Conservation (phyloP, 2,113 vertebrate genomes). For the Zosterops japonicus region DNA sequence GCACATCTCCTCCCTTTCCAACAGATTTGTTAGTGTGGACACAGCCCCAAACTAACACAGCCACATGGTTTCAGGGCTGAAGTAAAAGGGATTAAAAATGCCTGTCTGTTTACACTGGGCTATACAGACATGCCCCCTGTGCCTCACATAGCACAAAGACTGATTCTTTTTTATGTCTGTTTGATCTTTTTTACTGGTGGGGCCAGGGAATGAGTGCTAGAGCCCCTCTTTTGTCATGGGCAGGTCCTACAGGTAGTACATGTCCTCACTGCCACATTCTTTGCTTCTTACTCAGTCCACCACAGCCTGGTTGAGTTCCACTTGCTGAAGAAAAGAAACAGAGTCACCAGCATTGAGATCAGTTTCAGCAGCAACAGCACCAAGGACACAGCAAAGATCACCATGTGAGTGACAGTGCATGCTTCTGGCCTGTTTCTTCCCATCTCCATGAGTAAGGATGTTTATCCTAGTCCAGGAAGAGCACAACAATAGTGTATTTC, state of each 20-base stretch:
- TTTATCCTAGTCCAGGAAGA: not conserved
- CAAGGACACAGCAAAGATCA: slow-evolving; percentile 62
- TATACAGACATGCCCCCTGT: not conserved
- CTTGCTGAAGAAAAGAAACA: slow-evolving; percentile 59
- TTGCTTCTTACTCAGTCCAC: slow-evolving; percentile 64
- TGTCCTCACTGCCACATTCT: not conserved
- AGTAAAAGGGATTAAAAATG: not conserved
- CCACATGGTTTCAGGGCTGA: not conserved
- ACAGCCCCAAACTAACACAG: not conserved
- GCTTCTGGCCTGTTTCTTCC: not conserved
- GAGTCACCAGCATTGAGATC: slow-evolving; percentile 65
- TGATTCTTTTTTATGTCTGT: not conserved
- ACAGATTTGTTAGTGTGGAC: not conserved
- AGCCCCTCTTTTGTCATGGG: not conserved
- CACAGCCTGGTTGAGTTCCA: slow-evolving; percentile 77
- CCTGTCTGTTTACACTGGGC: not conserved
- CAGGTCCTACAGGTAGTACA: not conserved
- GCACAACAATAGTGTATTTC: not conserved
- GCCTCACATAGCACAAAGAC: not conserved
- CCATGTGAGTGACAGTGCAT: slow-evolving; percentile 68
- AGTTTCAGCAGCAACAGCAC: slow-evolving; percentile 59
- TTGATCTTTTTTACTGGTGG: not conserved
- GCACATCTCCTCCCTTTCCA: not conserved
- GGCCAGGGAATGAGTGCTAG: not conserved
- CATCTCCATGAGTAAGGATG: not conserved